Conservation (phyloP, 2,888 invertebrate genomes). For the Aphelenchoides bicaudatus region DNA sequence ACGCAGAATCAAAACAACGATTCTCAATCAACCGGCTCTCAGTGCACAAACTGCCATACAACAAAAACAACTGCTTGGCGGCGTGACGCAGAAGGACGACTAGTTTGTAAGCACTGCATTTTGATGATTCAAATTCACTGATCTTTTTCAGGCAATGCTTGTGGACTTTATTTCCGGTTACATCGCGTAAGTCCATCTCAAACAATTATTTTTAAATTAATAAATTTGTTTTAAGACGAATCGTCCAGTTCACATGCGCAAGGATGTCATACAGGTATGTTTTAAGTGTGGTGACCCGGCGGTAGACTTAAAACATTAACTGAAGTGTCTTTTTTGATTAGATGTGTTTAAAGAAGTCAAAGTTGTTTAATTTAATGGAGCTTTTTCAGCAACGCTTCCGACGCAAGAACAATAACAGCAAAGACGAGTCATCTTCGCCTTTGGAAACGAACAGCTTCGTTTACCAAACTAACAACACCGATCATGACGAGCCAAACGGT, state of each 20-base stretch:
- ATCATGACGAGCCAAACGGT: background rate
- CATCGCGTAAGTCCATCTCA: conserved; percentile 1
- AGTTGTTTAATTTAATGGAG: no score
- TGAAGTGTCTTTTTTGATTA: no score
- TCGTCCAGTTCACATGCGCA: conserved; percentile 16
- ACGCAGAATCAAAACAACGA: no score
- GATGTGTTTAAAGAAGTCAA: no score
- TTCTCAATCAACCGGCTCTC: conserved; percentile 2
- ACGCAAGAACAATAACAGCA: background rate
- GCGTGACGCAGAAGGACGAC: conserved; percentile 17
- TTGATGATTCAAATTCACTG: no score
- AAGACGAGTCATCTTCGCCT: no score
- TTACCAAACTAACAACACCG: background rate
- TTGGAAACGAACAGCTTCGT: background rate
- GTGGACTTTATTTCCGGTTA: conserved; percentile 15
- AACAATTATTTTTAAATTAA: background rate
- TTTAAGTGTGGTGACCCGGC: no score
- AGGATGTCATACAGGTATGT: conserved; percentile 18
- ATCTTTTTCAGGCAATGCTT: no score
- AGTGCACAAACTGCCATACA: conserved; percentile 21
- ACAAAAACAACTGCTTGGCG: conserved; percentile 20
- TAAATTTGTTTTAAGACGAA: conserved; percentile 13
- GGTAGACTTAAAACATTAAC: no score
- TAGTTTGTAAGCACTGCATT: conserved; percentile 17
- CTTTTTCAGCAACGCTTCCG: conserved; percentile 17